A percentile compares a stretch with the other conserved stretches of the same genome.
Conservation (phyloP, 2,888 invertebrate genomes). For the Cylindroiulus punctatus region DNA sequence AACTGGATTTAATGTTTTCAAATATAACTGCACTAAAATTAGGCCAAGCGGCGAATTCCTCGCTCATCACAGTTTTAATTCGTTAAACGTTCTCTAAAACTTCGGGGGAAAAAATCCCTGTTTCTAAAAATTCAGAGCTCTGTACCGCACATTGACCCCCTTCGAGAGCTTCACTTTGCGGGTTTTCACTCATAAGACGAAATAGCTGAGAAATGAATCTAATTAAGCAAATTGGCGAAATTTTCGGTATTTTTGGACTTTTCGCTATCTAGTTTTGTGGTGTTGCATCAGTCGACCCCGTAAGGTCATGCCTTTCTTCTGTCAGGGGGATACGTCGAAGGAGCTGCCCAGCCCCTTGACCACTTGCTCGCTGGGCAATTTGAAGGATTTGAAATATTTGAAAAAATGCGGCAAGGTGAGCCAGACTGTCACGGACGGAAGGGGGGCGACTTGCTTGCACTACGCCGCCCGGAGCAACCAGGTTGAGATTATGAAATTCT, state of each 20-base stretch:
- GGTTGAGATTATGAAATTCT: conserved; percentile 45
- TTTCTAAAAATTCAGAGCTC: background rate
- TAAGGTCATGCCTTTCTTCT: background rate
- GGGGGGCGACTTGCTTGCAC: conserved; percentile 52
- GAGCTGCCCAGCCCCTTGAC: conserved; percentile 45
- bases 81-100: background rate
- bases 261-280: background rate
- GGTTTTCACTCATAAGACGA: background rate
- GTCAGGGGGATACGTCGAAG: background rate
- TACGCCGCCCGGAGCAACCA: conserved; percentile 53
- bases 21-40: background rate
- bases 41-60: background rate
- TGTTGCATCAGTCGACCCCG: background rate
- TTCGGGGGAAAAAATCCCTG: background rate
- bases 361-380: conserved; percentile 46
- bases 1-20: background rate
- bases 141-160: background rate
- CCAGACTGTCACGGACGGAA: conserved; percentile 36
- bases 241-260: background rate
- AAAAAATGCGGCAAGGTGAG: conserved; percentile 13
- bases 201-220: background rate
- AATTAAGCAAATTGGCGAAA: background rate
- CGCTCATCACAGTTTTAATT: background rate
- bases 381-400: conserved; percentile 50
- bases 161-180: background rate